These are phyloP conservation scores for Tragelaphus scriptus DNA, from an alignment of 2,113 vertebrate species.

Conservation along the genomic window DNA sequence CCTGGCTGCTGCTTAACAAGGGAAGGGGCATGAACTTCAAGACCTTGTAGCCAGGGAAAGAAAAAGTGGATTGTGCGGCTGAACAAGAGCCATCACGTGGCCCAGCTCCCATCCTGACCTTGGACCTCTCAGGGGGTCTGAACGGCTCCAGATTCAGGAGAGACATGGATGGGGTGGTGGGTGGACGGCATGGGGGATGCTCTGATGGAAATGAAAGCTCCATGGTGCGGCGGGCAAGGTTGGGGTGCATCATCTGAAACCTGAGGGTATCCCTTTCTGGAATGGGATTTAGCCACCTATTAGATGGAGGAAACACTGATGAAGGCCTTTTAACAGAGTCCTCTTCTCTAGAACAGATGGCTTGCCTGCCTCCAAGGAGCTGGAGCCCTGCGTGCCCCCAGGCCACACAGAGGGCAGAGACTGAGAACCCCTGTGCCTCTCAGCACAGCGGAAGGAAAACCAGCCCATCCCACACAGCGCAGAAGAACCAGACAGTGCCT, in stretches of 20 bases:
- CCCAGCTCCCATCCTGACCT: not conserved
- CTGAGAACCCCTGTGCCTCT: not conserved
- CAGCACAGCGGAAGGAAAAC: not conserved
- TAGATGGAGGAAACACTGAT: not conserved
- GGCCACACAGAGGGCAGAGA: not conserved
- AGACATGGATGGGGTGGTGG: not conserved
- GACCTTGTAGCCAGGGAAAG: not conserved
- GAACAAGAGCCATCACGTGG: rapidly evolving
- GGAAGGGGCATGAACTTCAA: not conserved
- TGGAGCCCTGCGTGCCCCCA: not conserved
- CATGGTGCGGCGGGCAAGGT: rapidly evolving
- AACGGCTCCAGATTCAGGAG: not conserved
- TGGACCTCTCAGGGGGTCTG: not conserved
- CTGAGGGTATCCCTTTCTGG: not conserved
- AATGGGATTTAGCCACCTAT: not conserved
- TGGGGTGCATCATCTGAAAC: not conserved
- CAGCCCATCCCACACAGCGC: not conserved
- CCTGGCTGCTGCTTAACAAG: not conserved
- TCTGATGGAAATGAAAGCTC: not conserved
- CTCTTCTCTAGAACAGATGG: not conserved
- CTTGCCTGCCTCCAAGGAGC: not conserved
- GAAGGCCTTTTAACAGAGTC: not conserved
- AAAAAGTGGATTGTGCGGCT: not conserved
- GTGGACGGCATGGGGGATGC: not conserved
- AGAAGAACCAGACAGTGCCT: not conserved